Base-by-base conservation (phyloP, 2,113 vertebrate species). In the Alouatta palliata region DNA sequence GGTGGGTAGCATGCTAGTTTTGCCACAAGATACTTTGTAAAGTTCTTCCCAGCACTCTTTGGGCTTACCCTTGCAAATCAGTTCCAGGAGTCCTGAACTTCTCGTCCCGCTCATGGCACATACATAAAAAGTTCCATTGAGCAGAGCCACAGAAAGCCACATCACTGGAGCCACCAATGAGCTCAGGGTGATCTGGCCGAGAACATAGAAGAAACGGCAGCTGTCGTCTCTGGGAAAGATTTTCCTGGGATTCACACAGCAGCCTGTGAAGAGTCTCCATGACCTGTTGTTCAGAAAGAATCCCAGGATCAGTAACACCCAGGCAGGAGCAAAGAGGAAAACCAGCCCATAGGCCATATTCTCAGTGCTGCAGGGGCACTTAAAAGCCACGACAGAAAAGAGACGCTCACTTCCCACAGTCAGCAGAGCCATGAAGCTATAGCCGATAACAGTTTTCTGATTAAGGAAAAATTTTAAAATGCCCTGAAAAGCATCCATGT, bases 101-200 rank as follows among this genome's bases (percentile, higher is more conserved):
- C 99, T 93, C 3, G 99, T 97, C 10, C 99, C 99, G 0, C 99
- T 99, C 98, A 99, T 99, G 3, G 99, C 99, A 96, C 99, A 99
- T 94, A 99, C 99, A 1, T 99, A 99, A 93, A 99, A 99, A 11
- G 99, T 99, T 23, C 99, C 99, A 0, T 99, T 99, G 95, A 99
- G 99, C 98, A 99, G 97, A 90, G 99, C 99, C 98, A 99, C 99
- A 1, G 98, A 99, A 83, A 99, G 99, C 99, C 99, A 99, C 99
- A 99, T 99, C 64, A 99, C 82, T 0, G 99, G 99, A 2, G 99
- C 99, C 87, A 99, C 98, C 54, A 99, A 96, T 0, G 99, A 99
- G 1, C 99, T 98, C 76, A 99, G 95, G 30, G 96, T 98, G 96
- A 99, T 98, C 96, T 98, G 97, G 43, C 98, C 96, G 0, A 98